phyloP scores from a whole-genome alignment of 2,888 invertebrate species.

The Lithodes maja region DNA sequence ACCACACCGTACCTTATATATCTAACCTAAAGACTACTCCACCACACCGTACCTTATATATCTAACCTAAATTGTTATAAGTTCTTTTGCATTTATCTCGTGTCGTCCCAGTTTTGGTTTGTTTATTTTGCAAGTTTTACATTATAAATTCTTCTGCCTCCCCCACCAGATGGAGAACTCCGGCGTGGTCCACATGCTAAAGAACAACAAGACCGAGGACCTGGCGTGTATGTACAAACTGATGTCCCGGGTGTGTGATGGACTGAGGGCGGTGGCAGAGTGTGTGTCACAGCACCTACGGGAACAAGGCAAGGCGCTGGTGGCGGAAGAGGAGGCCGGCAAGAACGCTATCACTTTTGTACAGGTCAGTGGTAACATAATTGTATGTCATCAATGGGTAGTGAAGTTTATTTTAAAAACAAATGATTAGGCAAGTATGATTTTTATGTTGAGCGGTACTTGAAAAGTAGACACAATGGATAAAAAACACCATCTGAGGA shows the following conservation, averaged over 20 bases:
- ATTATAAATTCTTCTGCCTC: neutral
- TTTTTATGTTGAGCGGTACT: no score
- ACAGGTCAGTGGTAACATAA: constrained; percentile 84
- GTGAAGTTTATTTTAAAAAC: no score
- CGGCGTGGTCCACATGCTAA: constrained; percentile 91
- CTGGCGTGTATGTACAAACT: constrained; percentile 98
- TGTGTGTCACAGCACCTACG: constrained; percentile 95
- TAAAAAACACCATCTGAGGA: no score
- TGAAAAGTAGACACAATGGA: no score
- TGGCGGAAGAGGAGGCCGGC: constrained; percentile 90
- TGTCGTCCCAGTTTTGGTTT: no score
- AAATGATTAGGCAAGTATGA: no score
- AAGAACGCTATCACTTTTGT: constrained; percentile 96
- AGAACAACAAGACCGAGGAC: constrained; percentile 97
- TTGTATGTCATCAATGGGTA: no score
- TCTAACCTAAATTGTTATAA: neutral
- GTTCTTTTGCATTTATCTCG: neutral
- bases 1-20: no score
- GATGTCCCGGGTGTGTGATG: constrained; percentile 92
- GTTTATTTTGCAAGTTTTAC: no score
- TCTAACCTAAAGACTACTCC: neutral
- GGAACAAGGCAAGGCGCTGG: constrained; percentile 95
- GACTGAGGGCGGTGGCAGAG: constrained; percentile 95
- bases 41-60: no score
- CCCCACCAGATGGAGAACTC: constrained; percentile 95